A percentile compares a stretch with the other conserved stretches of the same genome.
Evolutionary conservation across 1,140 invertebrate species (phyloP).

Genomic region (Anagrus nilaparvatae): DNA sequence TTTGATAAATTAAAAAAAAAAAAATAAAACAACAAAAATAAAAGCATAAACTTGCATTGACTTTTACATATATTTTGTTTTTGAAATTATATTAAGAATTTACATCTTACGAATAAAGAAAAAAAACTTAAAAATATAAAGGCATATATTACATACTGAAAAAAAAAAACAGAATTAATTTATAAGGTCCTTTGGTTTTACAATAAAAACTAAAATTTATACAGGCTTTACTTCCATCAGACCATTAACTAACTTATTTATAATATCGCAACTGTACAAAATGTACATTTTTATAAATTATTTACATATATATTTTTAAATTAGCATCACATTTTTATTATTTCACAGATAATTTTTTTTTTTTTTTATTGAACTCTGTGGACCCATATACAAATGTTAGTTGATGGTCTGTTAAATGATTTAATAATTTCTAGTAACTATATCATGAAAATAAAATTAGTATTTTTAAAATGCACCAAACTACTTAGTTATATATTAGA

Average conservation of each 20-base stretch:
- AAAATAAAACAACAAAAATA: not conserved
- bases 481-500: conserved; percentile 1
- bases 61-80: too few relatives aligned
- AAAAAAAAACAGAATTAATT: too few relatives aligned
- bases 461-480: conserved; percentile 6
- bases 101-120: too few relatives aligned
- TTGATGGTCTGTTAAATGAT: conserved; percentile 40
- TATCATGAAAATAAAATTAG: conserved; percentile 24
- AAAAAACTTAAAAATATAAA: too few relatives aligned
- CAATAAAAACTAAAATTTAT: too few relatives aligned
- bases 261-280: conserved; percentile 39
- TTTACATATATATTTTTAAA: too few relatives aligned
- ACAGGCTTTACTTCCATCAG: too few relatives aligned
- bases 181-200: too few relatives aligned
- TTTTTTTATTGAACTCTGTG: conserved; percentile 15
- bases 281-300: conserved; percentile 24
- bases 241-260: conserved; percentile 41
- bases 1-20: not conserved
- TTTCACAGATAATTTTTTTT: conserved; percentile 19
- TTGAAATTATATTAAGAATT: too few relatives aligned
- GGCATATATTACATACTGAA: too few relatives aligned
- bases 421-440: conserved; percentile 23
- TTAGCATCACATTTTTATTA: conserved; percentile 25
- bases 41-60: conserved; percentile 14
- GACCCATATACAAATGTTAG: conserved; percentile 28